These are phyloP conservation scores for Willisornis vidua DNA, from an alignment of 2,113 vertebrate genomes.

Conservation along the genomic window DNA sequence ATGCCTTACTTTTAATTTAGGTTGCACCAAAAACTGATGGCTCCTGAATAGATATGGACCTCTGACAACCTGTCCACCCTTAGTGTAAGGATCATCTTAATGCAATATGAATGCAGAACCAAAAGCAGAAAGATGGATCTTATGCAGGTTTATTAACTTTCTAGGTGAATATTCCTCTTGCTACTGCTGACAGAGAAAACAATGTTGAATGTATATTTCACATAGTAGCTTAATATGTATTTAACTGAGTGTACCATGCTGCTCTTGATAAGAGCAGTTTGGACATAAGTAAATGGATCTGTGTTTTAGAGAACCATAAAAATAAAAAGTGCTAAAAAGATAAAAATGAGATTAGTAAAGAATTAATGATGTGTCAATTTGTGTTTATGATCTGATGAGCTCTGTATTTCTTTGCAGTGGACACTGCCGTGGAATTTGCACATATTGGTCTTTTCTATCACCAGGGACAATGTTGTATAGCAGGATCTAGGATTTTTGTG, in stretches of 20 bases:
- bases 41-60: background rate
- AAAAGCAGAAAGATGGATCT: background rate
- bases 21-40: background rate
- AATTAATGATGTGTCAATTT: background rate
- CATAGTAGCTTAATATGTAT: background rate
- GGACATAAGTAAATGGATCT: background rate
- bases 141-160: background rate
- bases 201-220: background rate
- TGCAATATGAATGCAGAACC: background rate
- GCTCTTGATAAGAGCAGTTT: background rate
- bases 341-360: background rate
- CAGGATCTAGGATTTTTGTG: slow-evolving; percentile 89
- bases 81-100: background rate
- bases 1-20: background rate
- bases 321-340: background rate
- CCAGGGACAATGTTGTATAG: slow-evolving; percentile 88
- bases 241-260: background rate
- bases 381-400: background rate
- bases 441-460: slow-evolving; percentile 87
- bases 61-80: background rate
- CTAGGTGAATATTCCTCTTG: background rate
- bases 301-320: background rate
- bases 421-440: slow-evolving; percentile 80
- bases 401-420: slow-evolving; percentile 75
- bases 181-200: background rate